These are phyloP conservation scores for Calyptomena viridis DNA, from an alignment of 2,113 vertebrate species.

Conservation along the genomic window DNA sequence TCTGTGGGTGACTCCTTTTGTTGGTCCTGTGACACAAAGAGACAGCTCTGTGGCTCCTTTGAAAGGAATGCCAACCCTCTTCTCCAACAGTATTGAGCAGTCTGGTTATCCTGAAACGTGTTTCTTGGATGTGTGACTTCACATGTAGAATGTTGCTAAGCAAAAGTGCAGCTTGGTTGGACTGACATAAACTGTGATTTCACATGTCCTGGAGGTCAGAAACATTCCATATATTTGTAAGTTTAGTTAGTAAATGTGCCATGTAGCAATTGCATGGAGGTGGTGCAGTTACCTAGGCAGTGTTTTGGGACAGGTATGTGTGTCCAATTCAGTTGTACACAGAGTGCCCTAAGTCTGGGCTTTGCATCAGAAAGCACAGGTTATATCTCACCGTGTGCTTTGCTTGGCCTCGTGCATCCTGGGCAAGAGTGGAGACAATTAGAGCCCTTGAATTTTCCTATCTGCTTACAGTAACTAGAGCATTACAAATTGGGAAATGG, in stretches of 20 bases:
- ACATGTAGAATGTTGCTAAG: background rate
- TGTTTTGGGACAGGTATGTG: background rate
- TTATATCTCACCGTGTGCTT: background rate
- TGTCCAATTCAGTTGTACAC: background rate
- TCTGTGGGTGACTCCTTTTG: background rate
- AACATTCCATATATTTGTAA: background rate
- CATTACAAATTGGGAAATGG: background rate
- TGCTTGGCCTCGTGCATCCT: background rate
- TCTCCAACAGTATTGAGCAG: background rate
- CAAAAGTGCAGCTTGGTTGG: background rate
- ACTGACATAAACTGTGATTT: background rate
- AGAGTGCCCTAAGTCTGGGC: background rate
- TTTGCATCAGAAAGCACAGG: background rate
- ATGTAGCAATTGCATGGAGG: background rate
- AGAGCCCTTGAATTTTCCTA: background rate
- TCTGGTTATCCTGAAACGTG: background rate
- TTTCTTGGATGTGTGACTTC: background rate
- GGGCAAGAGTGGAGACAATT: background rate
- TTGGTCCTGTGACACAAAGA: background rate
- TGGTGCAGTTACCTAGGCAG: background rate
- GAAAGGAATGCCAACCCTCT: background rate
- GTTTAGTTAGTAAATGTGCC: background rate
- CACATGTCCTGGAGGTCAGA: background rate
- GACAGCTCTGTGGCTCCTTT: background rate
- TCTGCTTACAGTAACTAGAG: background rate